phyloP scores from a whole-genome alignment of 2,888 invertebrate species.

The Ornithoptera alexandrae region DNA sequence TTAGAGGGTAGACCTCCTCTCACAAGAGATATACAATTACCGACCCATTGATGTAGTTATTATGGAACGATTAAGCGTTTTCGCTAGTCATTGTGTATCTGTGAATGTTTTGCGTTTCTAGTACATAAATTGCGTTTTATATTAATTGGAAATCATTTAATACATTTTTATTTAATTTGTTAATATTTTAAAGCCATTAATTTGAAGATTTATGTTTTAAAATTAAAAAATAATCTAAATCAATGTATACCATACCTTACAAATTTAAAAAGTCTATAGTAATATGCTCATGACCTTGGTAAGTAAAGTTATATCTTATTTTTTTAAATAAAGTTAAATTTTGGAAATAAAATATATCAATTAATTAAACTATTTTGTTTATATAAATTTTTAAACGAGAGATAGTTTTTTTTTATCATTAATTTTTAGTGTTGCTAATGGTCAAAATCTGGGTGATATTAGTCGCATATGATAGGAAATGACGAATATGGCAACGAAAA shows the following conservation, averaged over 20 bases:
- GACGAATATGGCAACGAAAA: no score
- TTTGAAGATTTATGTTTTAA: neutral
- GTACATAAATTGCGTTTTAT: slow-evolving; percentile 15
- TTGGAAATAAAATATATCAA: no score
- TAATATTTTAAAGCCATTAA: neutral
- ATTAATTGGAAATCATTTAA: slow-evolving; percentile 13
- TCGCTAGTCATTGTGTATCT: slow-evolving; percentile 46
- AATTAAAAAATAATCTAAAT: no score
- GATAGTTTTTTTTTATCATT: no score
- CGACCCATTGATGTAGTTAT: slow-evolving; percentile 62
- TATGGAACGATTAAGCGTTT: slow-evolving; percentile 56
- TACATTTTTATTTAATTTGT: neutral
- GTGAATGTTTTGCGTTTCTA: slow-evolving; percentile 30
- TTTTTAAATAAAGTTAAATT: no score
- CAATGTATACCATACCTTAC: neutral
- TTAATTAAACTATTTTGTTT: no score
- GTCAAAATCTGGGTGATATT: no score
- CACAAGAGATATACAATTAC: slow-evolving; percentile 67
- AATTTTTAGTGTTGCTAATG: no score
- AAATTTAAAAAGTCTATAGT: neutral
- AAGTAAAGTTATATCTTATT: neutral
- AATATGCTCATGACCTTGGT: neutral
- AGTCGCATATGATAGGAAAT: no score
- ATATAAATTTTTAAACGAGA: no score
- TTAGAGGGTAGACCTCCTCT: slow-evolving; percentile 36